Evolutionary conservation across 2,113 vertebrate genomes (phyloP), one percentile per base, ranked within the genome.

Genomic region (Macrotus californicus): DNA sequence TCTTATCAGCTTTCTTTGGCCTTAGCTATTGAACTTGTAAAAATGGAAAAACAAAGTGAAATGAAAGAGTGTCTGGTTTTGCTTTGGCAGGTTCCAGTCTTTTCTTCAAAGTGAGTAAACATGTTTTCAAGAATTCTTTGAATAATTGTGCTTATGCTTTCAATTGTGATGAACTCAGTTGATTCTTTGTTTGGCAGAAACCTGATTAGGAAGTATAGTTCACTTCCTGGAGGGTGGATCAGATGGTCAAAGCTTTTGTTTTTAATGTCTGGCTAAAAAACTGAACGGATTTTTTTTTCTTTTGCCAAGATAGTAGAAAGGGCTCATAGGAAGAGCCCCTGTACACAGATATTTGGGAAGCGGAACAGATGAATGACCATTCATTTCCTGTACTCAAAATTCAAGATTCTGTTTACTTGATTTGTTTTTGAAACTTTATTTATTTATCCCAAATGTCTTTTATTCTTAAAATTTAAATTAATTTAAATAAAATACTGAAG

Each of bases 101-200:
- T 95, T 91, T 94, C 81, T 95, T 82, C 72, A 93, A 97, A 93
- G 97, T 21, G 69, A 97, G 94, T 94, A 88, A 81, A 94, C 97
- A 97, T 91, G 97, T 97, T 97, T 94, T 95, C 75, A 91, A 70
- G 89, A 3, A 29, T 80, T 93, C 87, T 93, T 96, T 96, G 96
- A 98, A 97, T 97, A 95, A 96, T 93, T 97, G 94, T 2, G 11
- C 95, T 97, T 95, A 86, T 96, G 96, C 93, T 97, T 97, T 95
- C 90, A 94, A 88, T 96, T 97, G 89, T 94, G 94, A 96, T 89
- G 95, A 93, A 91, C 46, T 91, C 72, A 93, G 94, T 93, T 73
- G 95, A 91, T 97, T 93, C 83, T 87, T 77, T 86, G 75, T 89
- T 91, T 96, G 97, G 96, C 93, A 97, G 95, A 93, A 91, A 91